Conservation (phyloP, 2,888 invertebrate genomes). For the Pherbina coryleti region DNA sequence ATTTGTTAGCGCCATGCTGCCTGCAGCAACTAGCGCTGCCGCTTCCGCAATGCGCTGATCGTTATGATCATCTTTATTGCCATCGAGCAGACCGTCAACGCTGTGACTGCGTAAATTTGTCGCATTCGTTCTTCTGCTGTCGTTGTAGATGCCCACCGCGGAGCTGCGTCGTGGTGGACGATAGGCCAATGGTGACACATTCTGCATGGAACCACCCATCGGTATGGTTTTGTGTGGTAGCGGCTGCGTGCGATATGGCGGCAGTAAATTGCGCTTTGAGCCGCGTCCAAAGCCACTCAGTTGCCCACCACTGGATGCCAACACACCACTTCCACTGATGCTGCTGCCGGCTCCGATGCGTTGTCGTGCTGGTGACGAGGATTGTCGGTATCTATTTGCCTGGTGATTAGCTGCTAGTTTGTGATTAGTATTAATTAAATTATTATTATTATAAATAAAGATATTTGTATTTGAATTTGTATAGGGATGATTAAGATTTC, state of each 20-base stretch:
- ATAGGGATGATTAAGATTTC: conserved; percentile 53
- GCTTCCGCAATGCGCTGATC: conserved; percentile 62
- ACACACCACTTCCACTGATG: conserved; percentile 55
- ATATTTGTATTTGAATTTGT: conserved; percentile 48
- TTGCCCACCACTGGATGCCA: conserved; percentile 56
- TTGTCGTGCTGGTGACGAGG: conserved; percentile 76
- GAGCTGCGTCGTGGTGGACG: conserved; percentile 63
- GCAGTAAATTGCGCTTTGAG: conserved; percentile 62
- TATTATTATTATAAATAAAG: conserved; percentile 47
- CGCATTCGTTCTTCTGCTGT: conserved; percentile 61
- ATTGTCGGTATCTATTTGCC: conserved; percentile 76
- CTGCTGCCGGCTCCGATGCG: conserved; percentile 69
- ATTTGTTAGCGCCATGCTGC: conserved; percentile 62
- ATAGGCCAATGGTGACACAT: conserved; percentile 59
- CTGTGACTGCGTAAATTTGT: conserved; percentile 73
- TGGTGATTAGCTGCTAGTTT: conserved; percentile 70
- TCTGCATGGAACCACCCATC: conserved; percentile 61
- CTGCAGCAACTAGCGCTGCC: conserved; percentile 62
- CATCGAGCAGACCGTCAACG: conserved; percentile 75
- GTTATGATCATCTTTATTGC: conserved; percentile 49
- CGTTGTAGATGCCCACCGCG: conserved; percentile 63
- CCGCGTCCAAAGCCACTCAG: conserved; percentile 58
- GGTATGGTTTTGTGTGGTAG: conserved; percentile 49
- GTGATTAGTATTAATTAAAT: conserved; percentile 68
- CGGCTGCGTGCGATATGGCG: conserved; percentile 64